These are phyloP conservation scores for Oreochromis aureus DNA, from an alignment of 2,113 vertebrate genomes.

Conservation along the genomic window DNA sequence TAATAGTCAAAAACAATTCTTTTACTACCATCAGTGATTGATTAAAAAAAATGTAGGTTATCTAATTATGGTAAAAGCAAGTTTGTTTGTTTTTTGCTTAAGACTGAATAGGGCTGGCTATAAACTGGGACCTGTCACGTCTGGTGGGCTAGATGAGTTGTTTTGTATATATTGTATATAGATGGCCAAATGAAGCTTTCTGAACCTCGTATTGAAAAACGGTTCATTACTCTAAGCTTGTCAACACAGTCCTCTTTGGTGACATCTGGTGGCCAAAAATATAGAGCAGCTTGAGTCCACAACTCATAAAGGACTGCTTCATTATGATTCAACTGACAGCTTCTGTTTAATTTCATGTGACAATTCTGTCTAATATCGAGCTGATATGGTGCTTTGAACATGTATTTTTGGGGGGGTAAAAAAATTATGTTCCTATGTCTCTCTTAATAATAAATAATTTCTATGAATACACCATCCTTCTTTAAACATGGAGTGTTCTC, in stretches of 20 bases:
- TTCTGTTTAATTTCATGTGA: background rate
- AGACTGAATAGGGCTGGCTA: background rate
- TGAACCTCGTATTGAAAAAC: background rate
- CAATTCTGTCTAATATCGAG: background rate
- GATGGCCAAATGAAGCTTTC: background rate
- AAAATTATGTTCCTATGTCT: background rate
- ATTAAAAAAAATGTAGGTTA: background rate
- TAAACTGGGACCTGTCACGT: background rate
- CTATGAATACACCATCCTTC: background rate
- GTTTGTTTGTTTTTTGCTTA: background rate
- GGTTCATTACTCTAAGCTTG: background rate
- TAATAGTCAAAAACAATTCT: background rate
- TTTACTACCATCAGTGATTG: background rate
- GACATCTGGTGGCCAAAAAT: background rate
- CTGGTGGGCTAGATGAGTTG: background rate
- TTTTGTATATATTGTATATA: accelerated
- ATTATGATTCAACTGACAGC: background rate
- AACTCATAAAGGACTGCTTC: background rate
- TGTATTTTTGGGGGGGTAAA: background rate
- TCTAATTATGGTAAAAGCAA: background rate
- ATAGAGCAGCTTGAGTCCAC: background rate
- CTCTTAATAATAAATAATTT: background rate
- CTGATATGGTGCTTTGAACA: background rate
- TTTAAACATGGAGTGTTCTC: background rate
- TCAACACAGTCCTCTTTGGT: background rate